Evolutionary conservation across 1,140 invertebrate genomes (phyloP), one percentile per base, ranked within the genome.

Genomic region (Leptoteleia sp.): DNA sequence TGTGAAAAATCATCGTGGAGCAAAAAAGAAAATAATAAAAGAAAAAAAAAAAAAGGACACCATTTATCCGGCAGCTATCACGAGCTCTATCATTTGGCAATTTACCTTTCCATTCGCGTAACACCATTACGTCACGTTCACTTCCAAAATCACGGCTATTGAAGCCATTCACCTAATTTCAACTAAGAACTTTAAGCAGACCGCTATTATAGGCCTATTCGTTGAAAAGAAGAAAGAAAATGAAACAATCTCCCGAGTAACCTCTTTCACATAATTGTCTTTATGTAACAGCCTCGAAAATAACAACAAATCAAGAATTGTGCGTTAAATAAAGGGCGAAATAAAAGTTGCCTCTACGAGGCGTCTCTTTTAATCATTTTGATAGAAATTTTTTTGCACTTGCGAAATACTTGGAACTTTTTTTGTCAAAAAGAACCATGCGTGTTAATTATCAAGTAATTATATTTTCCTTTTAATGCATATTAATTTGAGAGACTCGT

Each of bases 81-180:
- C 43, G 64, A 62, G 17, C 48, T 48, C 37, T 33, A 43, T 64
- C 59, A 47, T 73, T 73, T 64, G 42, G 40, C 38, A 73, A 73
- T 64, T 61, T 35, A 22, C 59, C 61, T 75, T 65, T 65, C 61
- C 50, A 40, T 65, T 75, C 43, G 43, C 45, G 40, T 52, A 67
- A 61, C 35, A 22, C 0, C 0, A 38, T 61, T 52, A 38, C 52
- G 22, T 75, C 54, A 61, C 71, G 59, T 59, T 75, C 61, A 65
- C 54, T 67, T 67, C 61, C 61, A 61, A 75, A 75, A 75, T 75
- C 61, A 59, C 40, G 52, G 61, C 61, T 75, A 65, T 59, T 59
- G 15, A 54, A 75, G 25, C 42, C 57, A 55, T 47, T 75, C 61
- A 59, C 50, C 61, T 59, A 75, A 59, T 59, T 75, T 65, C 9